Percentiles rank a stretch among this genome's conserved stretches.
Conservation (phyloP, 2,797 vertebrate species). For the Eulemur rubriventer region DNA sequence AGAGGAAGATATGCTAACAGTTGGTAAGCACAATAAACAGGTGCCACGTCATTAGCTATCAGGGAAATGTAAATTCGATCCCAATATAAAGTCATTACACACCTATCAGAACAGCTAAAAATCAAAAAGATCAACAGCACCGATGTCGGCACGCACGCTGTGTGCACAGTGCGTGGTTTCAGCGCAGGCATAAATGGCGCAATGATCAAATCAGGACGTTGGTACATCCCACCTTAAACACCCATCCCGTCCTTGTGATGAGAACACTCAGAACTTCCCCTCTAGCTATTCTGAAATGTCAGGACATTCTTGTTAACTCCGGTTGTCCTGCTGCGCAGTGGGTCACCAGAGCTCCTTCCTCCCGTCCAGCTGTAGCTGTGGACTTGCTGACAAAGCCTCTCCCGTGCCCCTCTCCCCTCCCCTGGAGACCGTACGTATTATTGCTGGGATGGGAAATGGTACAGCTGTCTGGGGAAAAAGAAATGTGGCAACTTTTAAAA, state of each 20-base stretch:
- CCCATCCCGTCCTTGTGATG: neutral
- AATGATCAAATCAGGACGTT: neutral
- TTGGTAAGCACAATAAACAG: neutral
- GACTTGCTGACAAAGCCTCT: neutral
- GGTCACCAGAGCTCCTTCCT: neutral
- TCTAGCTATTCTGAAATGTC: neutral
- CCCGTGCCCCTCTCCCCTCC: neutral
- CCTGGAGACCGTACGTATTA: neutral
- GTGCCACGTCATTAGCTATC: neutral
- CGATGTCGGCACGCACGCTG: no score
- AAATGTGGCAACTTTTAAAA: neutral
- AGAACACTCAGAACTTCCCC: neutral
- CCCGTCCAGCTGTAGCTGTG: accelerated
- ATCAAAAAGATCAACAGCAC: neutral
- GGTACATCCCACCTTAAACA: neutral
- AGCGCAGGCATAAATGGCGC: accelerated
- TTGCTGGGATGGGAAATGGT: neutral
- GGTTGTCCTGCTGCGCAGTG: neutral
- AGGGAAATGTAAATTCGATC: no score
- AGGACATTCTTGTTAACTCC: neutral
- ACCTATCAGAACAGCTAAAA: neutral
- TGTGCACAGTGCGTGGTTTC: neutral
- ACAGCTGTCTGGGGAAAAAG: neutral
- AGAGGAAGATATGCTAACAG: neutral
- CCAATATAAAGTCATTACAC: neutral